These are phyloP conservation scores for Mythimna loreyi DNA, from an alignment of 2,888 invertebrate genomes.

Conservation along the genomic window DNA sequence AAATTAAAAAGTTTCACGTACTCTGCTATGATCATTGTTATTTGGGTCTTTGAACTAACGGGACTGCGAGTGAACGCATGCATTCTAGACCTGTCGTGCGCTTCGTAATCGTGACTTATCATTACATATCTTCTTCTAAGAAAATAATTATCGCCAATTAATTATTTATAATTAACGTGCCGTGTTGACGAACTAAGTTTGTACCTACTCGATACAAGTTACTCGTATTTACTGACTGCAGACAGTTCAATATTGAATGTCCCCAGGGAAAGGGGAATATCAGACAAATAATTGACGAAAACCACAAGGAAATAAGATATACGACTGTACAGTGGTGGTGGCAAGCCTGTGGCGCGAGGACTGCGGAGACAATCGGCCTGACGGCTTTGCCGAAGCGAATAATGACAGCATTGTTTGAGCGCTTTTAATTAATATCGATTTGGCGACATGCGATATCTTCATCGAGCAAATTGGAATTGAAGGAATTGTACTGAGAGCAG, in stretches of 20 bases:
- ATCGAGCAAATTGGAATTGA: conserved; percentile 69
- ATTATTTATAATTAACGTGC: conserved; percentile 36
- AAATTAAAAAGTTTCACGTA: conserved; percentile 80
- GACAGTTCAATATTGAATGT: conserved; percentile 21
- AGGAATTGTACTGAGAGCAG: conserved; percentile 48
- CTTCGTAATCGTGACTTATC: conserved; percentile 61
- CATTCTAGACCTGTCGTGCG: conserved; percentile 71
- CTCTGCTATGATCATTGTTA: conserved; percentile 74
- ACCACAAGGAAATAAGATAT: conserved; percentile 45
- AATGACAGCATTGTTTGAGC: conserved; percentile 81
- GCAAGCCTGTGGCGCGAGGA: conserved; percentile 55
- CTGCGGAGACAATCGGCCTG: conserved; percentile 69
- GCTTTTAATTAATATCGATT: conserved; percentile 86
- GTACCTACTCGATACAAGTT: conserved; percentile 16
- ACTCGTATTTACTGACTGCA: conserved; percentile 14
- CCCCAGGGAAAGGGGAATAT: conserved; percentile 26
- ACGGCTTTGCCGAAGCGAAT: conserved; percentile 73
- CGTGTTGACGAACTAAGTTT: conserved; percentile 5
- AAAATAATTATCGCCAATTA: conserved; percentile 23
- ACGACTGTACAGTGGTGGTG: conserved; percentile 31
- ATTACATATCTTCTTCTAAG: conserved; percentile 47
- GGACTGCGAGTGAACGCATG: conserved; percentile 76
- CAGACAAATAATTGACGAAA: conserved; percentile 49
- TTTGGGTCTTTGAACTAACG: conserved; percentile 87
- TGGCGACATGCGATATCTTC: conserved; percentile 75